phyloP scores from a whole-genome alignment of 2,113 vertebrate genomes.

The Suncus etruscus region DNA sequence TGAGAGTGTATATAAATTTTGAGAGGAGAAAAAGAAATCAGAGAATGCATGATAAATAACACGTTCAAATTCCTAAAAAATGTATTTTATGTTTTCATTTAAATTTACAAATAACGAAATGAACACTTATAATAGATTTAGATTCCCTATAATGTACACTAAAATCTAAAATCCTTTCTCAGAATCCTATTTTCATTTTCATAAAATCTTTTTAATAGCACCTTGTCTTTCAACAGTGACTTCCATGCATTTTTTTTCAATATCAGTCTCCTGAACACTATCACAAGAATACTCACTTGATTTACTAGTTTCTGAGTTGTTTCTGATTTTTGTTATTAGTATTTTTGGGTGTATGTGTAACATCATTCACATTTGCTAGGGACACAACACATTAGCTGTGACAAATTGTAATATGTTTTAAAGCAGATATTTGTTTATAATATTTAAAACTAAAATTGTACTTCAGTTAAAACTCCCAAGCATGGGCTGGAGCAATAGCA shows the following conservation, averaged over 20 bases:
- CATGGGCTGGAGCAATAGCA: too few species aligned
- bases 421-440: slow-evolving; percentile 15
- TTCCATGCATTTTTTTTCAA: neutral
- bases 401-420: slow-evolving; percentile 5
- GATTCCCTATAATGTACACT: neutral
- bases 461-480: neutral
- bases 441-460: slow-evolving; percentile 53
- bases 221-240: neutral
- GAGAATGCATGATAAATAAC: too few species aligned
- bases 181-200: neutral
- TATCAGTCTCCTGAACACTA: neutral
- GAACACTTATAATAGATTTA: neutral
- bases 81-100: neutral
- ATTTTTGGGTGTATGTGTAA: neutral
- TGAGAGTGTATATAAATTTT: neutral
- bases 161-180: neutral
- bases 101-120: neutral
- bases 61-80: neutral
- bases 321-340: neutral
- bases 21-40: neutral
- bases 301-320: neutral
- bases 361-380: neutral
- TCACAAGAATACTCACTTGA: neutral
- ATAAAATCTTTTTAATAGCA: neutral
- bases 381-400: neutral